Base-by-base conservation (phyloP, 2,888 invertebrate species). In the Hyppa rectilinea region DNA sequence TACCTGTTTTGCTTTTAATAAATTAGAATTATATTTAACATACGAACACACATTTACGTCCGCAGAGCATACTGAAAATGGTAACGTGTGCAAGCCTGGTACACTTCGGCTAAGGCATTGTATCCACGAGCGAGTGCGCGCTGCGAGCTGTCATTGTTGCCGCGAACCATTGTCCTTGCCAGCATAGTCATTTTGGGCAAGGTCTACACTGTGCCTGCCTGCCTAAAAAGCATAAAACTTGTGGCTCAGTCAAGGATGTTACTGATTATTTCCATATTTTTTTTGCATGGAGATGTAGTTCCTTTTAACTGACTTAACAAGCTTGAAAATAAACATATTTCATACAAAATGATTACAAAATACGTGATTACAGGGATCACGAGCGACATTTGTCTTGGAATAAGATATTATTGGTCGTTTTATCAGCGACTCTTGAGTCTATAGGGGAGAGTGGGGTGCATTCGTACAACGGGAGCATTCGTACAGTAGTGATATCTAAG, bases 121-220 rank as follows among this genome's bases (percentile, higher is more conserved):
- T 79, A 56, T 47, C 43, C 50, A 58, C 69, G 71, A 63, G 45
- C 36, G 59, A 52, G 60, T 43, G 63, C 63, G 29, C 55, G 62
- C 59, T 64, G 38, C 58, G 50, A 29, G 36, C 75, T 61, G 74
- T 74, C 78, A 79, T 84, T 84, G 85, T 85, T 84, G 69, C 64
- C 36, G 53, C 45, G 26, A 9, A 50, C 81, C 67, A 76, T 84
- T 84, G 85, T 84, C 60, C 72, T 56, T 38, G 60, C 56, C 14
- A 59, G 67, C 63, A 52, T 61, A 47, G 64, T 72, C 63, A 84
- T 79, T 85, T 85, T 77, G 72, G 78, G 64, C 52, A 71, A 74
- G 71, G 62, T 63, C 69, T 78, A 55, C 72, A 47, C 62, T 60
- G 59, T 40, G n/a, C 53, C 17, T 60, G 47, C 29, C 34, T 40